A percentile compares a stretch with the other conserved stretches of the same genome.
Conservation (phyloP, 2,888 invertebrate genomes). For the Teleogryllus oceanicus region DNA sequence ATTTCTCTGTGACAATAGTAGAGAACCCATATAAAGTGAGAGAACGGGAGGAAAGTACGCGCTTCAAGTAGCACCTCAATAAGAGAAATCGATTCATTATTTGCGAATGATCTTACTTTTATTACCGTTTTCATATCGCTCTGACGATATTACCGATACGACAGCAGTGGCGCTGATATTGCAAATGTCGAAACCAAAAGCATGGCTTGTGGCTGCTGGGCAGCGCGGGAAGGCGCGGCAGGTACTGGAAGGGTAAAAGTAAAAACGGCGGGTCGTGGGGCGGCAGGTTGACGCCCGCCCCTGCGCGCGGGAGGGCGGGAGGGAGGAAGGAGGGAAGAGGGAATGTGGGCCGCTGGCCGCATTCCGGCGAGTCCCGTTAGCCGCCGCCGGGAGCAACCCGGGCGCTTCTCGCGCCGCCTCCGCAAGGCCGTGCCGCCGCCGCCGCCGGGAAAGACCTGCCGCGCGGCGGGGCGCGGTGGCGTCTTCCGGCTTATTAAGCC, state of each 20-base stretch:
- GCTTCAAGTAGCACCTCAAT: too few relatives aligned
- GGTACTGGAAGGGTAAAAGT: neutral
- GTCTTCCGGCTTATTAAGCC: neutral
- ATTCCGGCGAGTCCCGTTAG: conserved; percentile 1
- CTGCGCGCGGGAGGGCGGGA: too few relatives aligned
- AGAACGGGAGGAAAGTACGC: too few relatives aligned
- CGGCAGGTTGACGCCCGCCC: neutral
- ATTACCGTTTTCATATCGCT: too few relatives aligned
- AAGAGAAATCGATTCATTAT: too few relatives aligned
- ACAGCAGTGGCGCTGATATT: too few relatives aligned
- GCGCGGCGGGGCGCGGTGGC: neutral
- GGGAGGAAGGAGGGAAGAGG: neutral
- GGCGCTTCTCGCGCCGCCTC: neutral
- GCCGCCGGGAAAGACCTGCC: neutral
- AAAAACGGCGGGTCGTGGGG: neutral
- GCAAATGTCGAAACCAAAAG: too few relatives aligned
- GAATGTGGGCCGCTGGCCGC: neutral
- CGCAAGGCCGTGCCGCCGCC: neutral
- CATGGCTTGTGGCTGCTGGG: too few relatives aligned
- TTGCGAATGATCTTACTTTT: too few relatives aligned
- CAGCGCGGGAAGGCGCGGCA: neutral
- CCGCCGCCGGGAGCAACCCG: neutral
- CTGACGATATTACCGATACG: too few relatives aligned
- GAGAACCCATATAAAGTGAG: too few relatives aligned
- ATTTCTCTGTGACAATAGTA: too few relatives aligned